Conservation (phyloP, 1,140 invertebrate genomes). For the Drosophila saltans region DNA sequence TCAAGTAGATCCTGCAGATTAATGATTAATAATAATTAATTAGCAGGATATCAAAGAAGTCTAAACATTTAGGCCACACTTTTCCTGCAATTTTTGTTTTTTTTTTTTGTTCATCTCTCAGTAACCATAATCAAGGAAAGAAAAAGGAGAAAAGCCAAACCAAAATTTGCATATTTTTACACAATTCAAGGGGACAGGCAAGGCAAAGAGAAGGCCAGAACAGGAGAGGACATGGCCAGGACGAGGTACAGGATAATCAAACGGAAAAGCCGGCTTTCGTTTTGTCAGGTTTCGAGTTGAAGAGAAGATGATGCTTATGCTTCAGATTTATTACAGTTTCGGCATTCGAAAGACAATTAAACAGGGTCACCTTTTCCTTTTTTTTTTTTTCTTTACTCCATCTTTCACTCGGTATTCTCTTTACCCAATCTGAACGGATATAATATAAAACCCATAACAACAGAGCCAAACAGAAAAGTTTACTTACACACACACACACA, state of each 20-base stretch:
- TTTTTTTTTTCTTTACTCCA: not conserved
- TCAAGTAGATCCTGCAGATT: too few species aligned
- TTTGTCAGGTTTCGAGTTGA: slow-evolving; percentile 27
- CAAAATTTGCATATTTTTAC: slow-evolving; percentile 70
- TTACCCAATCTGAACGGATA: slow-evolving; percentile 13
- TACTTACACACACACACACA: slow-evolving; percentile 37
- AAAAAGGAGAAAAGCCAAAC: slow-evolving; percentile 39
- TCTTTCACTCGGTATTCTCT: not conserved
- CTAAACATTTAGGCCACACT: too few species aligned
- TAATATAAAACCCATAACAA: slow-evolving; percentile 56
- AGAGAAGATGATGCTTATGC: slow-evolving; percentile 12
- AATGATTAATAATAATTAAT: too few species aligned
- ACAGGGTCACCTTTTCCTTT: slow-evolving; percentile 34
- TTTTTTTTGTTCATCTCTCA: slow-evolving; percentile 13
- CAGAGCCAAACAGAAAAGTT: slow-evolving; percentile 52
- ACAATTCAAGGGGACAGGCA: slow-evolving; percentile 23
- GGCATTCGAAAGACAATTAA: slow-evolving; percentile 65
- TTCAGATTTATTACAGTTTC: slow-evolving; percentile 66
- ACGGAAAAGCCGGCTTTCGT: slow-evolving; percentile 6
- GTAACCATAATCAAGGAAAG: slow-evolving; percentile 48
- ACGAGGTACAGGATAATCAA: slow-evolving; percentile 7
- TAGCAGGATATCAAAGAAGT: too few species aligned
- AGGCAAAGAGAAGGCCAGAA: not conserved
- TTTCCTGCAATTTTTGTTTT: not conserved
- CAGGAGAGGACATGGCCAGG: not conserved